Evolutionary conservation across 2,797 vertebrate genomes (phyloP), one percentile per base, ranked within the genome.

Genomic region (Podarcis lilfordi): DNA sequence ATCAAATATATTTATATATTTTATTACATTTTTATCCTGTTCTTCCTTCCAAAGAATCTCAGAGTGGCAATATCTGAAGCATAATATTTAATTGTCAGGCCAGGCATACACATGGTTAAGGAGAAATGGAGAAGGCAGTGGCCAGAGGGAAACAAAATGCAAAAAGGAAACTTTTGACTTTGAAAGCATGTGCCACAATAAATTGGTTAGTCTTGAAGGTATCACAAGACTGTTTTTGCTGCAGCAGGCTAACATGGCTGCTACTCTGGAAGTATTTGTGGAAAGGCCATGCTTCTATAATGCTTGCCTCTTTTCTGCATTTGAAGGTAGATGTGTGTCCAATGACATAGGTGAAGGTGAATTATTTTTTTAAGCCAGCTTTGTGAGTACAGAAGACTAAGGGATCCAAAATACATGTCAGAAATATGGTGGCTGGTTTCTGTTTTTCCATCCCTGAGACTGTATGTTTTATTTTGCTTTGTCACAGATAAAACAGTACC

Each of bases 201-300:
- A 19, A 71, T 5, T n/a, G 8, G 66, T 69, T 69, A 11, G 2
- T 71, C n/a, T 71, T 71, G 61, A 64, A 64, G 61, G 5, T 64
- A 64, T 23, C 61, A 64, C 19, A 64, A 64, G 5, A 64, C 61
- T 64, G 21, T 19, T 71, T 71, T 71, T n/a, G 13, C 27, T 71
- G 69, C n/a, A 29, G 32, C 29, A n/a, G 27, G n/a, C 10, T 71
- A 71, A 71, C 3, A n/a, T 71, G n/a, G 9, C n/a, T n/a, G 11
- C 69, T 71, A n/a, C 29, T 71, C 69, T 71, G n/a, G 69, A 71
- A 71, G 88, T 86, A 79, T 88, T 94, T 74, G 66, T 68, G 72
- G 15, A 55, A 72, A n/a, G 29, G 3, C 35, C 45, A 64, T 43
- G 80, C 90, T 83, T 59, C 0, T 68, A 40, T 59, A 40, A 15